Evolutionary conservation across 2,888 invertebrate species (phyloP).

Genomic region (Ectobius pallidus): DNA sequence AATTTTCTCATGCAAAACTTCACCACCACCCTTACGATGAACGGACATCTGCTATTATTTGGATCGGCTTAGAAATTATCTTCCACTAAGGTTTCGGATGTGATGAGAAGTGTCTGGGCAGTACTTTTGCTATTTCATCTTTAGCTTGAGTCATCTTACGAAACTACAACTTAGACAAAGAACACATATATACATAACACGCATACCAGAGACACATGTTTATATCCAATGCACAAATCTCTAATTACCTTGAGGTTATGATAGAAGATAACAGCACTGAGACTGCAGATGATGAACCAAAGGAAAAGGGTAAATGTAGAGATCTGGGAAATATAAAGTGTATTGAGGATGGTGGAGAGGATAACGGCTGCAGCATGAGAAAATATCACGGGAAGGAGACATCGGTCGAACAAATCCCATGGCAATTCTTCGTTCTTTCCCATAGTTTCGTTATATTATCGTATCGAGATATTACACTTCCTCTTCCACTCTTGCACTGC

Average conservation of each 20-base stretch:
- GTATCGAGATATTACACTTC: neutral
- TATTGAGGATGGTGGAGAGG: constrained; percentile 72
- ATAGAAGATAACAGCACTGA: constrained; percentile 80
- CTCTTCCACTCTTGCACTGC: neutral
- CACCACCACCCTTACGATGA: too few species aligned
- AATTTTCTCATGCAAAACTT: too few species aligned
- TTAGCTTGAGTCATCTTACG: too few species aligned
- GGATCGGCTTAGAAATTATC: too few species aligned
- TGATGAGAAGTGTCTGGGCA: too few species aligned
- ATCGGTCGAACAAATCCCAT: constrained; percentile 72
- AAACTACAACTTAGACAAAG: too few species aligned
- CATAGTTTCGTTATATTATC: constrained; percentile 1
- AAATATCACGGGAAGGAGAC: constrained; percentile 76
- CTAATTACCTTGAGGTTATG: constrained; percentile 79
- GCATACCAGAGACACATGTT: too few species aligned
- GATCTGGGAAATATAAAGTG: constrained; percentile 73
- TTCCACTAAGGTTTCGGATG: too few species aligned
- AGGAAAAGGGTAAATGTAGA: constrained; percentile 80
- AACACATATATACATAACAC: too few species aligned
- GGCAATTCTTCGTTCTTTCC: constrained; percentile 51
- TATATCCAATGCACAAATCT: too few species aligned
- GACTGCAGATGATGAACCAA: constrained; percentile 74
- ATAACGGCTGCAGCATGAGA: constrained; percentile 82
- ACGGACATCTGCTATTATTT: too few species aligned
- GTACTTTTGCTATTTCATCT: too few species aligned